Evolutionary conservation across 92 coral and sea anemone species (phyloP).

Genomic region (Epizoanthus ramosus): DNA sequence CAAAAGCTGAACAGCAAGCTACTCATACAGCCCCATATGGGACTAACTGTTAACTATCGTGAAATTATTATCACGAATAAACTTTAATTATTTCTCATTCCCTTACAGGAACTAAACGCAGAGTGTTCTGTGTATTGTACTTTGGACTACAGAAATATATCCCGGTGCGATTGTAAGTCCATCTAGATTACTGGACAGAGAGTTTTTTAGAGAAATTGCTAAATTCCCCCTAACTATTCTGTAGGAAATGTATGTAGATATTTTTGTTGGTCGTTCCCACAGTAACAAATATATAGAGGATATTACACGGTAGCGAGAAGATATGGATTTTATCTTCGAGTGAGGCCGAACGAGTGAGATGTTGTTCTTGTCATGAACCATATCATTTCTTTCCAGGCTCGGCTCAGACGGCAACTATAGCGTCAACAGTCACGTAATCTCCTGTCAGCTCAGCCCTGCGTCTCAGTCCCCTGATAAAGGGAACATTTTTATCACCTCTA

Average conservation of each 20-base stretch:
- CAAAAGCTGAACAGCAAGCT: too few species aligned
- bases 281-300: too few species aligned
- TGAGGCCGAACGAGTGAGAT: too few species aligned
- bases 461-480: constrained; percentile 24
- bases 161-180: constrained; percentile 33
- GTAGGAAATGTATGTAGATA: too few species aligned
- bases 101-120: constrained; percentile 20
- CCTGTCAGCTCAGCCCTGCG: constrained; percentile 63
- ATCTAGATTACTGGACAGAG: neutral
- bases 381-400: constrained; percentile 35
- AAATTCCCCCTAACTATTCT: too few species aligned
- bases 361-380: too few species aligned
- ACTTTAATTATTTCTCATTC: neutral
- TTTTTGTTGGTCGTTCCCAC: too few species aligned
- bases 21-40: too few species aligned
- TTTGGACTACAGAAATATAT: constrained; percentile 15
- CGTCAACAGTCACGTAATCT: constrained; percentile 79
- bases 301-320: too few species aligned
- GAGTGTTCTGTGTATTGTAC: constrained; percentile 34
- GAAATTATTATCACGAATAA: neutral
- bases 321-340: too few species aligned
- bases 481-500: constrained; percentile 49
- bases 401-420: constrained; percentile 52
- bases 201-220: too few species aligned
- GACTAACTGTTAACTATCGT: too few species aligned